phyloP scores from a whole-genome alignment of 2,797 vertebrate genomes.

The Tarsius wallacei region DNA sequence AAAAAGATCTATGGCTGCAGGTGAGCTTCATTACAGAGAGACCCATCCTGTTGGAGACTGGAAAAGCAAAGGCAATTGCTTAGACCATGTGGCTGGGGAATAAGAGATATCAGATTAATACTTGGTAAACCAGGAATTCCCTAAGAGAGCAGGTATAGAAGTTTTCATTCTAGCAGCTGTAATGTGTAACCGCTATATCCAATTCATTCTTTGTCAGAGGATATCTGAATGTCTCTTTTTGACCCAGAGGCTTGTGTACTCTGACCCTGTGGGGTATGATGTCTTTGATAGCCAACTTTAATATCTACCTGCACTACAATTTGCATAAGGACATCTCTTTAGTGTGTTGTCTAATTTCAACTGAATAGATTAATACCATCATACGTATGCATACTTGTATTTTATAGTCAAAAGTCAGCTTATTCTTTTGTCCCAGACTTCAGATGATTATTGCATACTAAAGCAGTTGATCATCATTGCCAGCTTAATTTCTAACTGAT shows the following conservation, averaged over 20 bases:
- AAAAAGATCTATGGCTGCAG: not conserved
- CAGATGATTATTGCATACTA: not conserved
- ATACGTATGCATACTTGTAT: not conserved
- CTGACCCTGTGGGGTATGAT: rapidly evolving
- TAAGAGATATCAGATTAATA: not conserved
- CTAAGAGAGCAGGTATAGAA: not conserved
- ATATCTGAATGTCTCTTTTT: not conserved
- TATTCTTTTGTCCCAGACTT: not conserved
- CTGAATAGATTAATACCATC: not conserved
- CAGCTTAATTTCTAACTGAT: not conserved
- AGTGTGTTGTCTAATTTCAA: not conserved
- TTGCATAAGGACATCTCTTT: not conserved
- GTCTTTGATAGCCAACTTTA: not conserved
- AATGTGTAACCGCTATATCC: not conserved
- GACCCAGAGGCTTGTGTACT: not conserved
- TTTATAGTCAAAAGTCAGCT: not conserved
- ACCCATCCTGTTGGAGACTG: not conserved
- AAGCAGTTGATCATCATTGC: not conserved
- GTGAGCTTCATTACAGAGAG: not conserved
- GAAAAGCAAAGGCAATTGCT: not conserved
- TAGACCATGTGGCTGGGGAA: not conserved
- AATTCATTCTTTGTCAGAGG: not conserved
- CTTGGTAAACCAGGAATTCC: not conserved
- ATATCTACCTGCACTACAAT: not conserved
- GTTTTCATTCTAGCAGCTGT: not conserved